Conservation (phyloP, 2,113 vertebrate genomes). For the Austrofundulus limnaeus region DNA sequence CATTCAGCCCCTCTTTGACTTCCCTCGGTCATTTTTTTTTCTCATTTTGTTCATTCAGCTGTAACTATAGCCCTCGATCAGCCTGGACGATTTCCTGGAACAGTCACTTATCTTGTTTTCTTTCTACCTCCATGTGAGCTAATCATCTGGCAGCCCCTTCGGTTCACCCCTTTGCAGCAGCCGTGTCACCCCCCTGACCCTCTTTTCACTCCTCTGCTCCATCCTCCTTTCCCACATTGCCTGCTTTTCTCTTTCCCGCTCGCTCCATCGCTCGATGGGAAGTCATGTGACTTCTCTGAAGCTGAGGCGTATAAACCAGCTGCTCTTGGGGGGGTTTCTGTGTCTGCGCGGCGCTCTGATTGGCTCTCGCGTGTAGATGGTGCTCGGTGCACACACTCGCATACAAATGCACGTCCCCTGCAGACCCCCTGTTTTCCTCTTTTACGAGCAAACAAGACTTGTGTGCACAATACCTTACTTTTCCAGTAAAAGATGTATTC, state of each 20-base stretch:
- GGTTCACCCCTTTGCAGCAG: slow-evolving; percentile 46
- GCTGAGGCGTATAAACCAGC: slow-evolving; percentile 81
- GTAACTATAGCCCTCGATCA: slow-evolving; percentile 48
- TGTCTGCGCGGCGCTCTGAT: slow-evolving; percentile 54
- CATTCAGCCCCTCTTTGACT: slow-evolving; percentile 34
- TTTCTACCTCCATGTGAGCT: slow-evolving; percentile 20
- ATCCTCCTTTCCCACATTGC: slow-evolving; percentile 46
- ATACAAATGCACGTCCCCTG: slow-evolving; percentile 28
- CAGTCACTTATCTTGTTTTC: slow-evolving; percentile 7
- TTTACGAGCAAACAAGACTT: slow-evolving; percentile 53
- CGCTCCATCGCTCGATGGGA: slow-evolving; percentile 68
- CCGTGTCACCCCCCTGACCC: slow-evolving; percentile 59
- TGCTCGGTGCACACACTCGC: slow-evolving; percentile 30
- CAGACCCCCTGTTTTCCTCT: slow-evolving; percentile 53
- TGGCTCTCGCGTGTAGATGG: slow-evolving; percentile 56
- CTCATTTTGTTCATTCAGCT: slow-evolving; percentile 57
- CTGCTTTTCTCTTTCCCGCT: slow-evolving; percentile 42
- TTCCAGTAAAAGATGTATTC: slow-evolving; percentile 16
- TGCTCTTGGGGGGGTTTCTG: slow-evolving; percentile 73
- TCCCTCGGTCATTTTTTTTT: slow-evolving; percentile 44
- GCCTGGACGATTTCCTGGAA: slow-evolving; percentile 33
- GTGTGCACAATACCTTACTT: slow-evolving; percentile 13
- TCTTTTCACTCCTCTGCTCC: slow-evolving; percentile 50
- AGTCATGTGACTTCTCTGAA: slow-evolving; percentile 85
- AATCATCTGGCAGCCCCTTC: slow-evolving; percentile 56